Percentiles rank a stretch among this genome's conserved stretches.
phyloP scores from a whole-genome alignment of 2,797 vertebrate genomes.

The Columba guinea region DNA sequence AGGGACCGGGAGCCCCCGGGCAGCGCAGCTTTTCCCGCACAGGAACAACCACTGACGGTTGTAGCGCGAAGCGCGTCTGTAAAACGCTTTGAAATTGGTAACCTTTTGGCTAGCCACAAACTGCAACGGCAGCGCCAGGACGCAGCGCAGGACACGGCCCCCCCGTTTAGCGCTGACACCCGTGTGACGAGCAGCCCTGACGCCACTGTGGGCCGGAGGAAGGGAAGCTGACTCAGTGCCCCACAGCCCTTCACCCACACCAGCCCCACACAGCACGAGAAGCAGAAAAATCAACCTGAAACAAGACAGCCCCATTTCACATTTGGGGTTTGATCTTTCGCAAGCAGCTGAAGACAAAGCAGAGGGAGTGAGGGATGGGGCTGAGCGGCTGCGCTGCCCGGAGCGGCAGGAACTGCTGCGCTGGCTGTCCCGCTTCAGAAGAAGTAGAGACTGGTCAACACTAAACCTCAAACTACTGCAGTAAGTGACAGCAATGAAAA shows the following conservation, averaged over 20 bases:
- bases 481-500: not conserved
- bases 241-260: not conserved
- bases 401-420: not conserved
- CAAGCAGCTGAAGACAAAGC: not conserved
- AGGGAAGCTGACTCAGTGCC: not conserved
- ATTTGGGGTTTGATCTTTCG: not conserved
- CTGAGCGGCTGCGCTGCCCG: too few relatives aligned
- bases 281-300: not conserved
- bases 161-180: fast-evolving
- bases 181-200: not conserved
- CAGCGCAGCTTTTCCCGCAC: not conserved
- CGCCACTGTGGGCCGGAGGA: not conserved
- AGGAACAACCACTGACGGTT: not conserved
- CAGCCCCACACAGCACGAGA: fast-evolving
- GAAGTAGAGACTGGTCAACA: not conserved
- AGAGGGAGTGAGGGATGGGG: not conserved
- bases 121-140: not conserved
- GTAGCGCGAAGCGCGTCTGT: fast-evolving
- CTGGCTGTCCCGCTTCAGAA: not conserved
- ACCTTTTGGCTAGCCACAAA: not conserved
- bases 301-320: fast-evolving
- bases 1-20: not conserved
- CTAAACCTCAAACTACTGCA: not conserved
- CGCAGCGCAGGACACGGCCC: not conserved
- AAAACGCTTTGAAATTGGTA: fast-evolving